These are phyloP conservation scores for Tokudaia muenninki DNA, from an alignment of 2,797 vertebrate genomes.

Conservation along the genomic window DNA sequence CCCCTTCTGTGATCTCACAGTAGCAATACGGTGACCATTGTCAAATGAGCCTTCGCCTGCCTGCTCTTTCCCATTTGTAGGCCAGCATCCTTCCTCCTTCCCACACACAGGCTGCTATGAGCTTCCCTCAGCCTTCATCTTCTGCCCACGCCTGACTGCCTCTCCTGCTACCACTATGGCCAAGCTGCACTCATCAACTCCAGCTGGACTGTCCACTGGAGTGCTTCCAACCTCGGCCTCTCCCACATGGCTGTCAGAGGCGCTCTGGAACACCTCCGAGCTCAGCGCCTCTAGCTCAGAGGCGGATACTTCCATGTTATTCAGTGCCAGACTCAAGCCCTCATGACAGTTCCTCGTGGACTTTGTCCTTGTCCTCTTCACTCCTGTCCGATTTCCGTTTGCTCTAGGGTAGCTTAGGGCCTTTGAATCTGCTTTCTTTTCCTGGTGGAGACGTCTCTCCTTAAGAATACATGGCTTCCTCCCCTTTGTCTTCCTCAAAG, in stretches of 20 bases:
- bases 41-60: not conserved
- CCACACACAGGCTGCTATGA: not conserved
- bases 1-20: not conserved
- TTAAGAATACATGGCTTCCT: not conserved
- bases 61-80: not conserved
- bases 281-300: not conserved
- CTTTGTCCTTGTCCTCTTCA: not conserved
- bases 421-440: not conserved
- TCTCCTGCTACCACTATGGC: not conserved
- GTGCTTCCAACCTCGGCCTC: not conserved
- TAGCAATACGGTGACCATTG: not conserved
- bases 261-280: not conserved
- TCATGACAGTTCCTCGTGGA: rapidly evolving
- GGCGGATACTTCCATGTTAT: not conserved
- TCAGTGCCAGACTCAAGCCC: not conserved
- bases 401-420: not conserved
- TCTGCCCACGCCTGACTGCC: not conserved
- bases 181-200: not conserved
- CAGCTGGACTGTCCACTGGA: not conserved
- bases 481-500: not conserved
- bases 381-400: not conserved
- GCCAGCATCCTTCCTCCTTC: not conserved
- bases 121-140: not conserved
- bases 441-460: not conserved
- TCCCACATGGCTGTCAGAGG: not conserved